phyloP scores from a whole-genome alignment of 1,140 invertebrate species.

The Aphaenogaster ashmeadi region DNA sequence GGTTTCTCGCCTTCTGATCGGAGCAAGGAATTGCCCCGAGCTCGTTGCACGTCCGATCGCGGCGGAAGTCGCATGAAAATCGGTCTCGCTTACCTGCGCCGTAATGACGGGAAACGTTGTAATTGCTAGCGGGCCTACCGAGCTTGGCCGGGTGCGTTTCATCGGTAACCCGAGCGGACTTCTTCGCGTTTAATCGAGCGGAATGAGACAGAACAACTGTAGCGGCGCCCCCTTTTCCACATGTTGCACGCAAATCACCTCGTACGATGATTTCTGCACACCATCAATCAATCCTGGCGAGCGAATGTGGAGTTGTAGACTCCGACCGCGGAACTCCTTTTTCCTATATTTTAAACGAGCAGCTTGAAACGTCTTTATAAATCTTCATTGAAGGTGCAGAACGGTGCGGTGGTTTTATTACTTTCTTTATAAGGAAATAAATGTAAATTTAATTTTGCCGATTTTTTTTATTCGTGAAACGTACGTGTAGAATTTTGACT shows the following conservation, averaged over 20 bases:
- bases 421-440: background rate
- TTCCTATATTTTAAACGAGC: background rate
- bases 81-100: conserved; percentile 84
- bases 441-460: background rate
- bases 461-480: background rate
- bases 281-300: conserved; percentile 25
- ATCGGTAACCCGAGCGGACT: conserved; percentile 79
- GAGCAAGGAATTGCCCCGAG: conserved; percentile 40
- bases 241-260: conserved; percentile 51
- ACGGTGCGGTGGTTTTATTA: background rate
- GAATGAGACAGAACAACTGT: conserved; percentile 80
- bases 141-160: conserved; percentile 77
- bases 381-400: background rate
- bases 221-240: conserved; percentile 39
- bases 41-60: conserved; percentile 63
- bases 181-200: conserved; percentile 83
- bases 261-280: conserved; percentile 39
- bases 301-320: background rate
- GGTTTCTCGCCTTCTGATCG: conserved; percentile 64
- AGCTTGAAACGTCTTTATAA: background rate
- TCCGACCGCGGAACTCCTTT: background rate
- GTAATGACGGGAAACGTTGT: conserved; percentile 85
- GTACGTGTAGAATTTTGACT: background rate
- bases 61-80: conserved; percentile 84
- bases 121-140: conserved; percentile 80